Evolutionary conservation across 2,888 invertebrate genomes (phyloP), one percentile per base, ranked within the genome.

Genomic region (Sesamia inferens): DNA sequence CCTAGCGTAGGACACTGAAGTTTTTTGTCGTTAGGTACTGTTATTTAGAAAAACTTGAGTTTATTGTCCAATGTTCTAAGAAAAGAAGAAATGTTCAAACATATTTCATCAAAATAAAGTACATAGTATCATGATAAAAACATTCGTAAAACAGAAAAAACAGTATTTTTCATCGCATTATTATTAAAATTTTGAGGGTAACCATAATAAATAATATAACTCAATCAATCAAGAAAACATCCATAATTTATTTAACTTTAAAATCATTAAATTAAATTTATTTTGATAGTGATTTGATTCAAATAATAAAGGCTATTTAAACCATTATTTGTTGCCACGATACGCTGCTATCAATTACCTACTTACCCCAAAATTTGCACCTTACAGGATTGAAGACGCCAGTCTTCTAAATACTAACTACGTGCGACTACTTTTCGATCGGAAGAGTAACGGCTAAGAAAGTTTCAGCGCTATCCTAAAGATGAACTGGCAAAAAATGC

Each of bases 401-500:
- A 19, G 44, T 51, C 14, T 58, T 54, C 31, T 44, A 59, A 24
- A 63, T n/a, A 64, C 19, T 63, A n/a, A 51, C 19, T 54, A 65
- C 16, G 57, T 54, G 58, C 59, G 54, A 58, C 11, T 68, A 48
- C 44, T 64, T 67, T 62, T 57, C 39, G 65, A 71, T 75, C 39
- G 57, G 47, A 55, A 62, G 42, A 48, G 79, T 65, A 68, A 39
- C 47, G 71, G 58, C 44, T 71, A 59, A 63, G 55, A 39, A 75
- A 81, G 59, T 83, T 66, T 24, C 42, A 68, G 13, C 66, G 59
- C 69, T 61, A 54, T 57, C 39, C 39, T 68, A 48, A 57, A 71
- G 44, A 80, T 58, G 55, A 75, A 75, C 71, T 68, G 58, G 58
- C 58, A 75, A 54, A 71, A 81, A 69, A 65, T 70, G 22, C 71